These are phyloP conservation scores for Molossus alvarezi DNA, from an alignment of 2,797 vertebrate genomes.

Conservation along the genomic window DNA sequence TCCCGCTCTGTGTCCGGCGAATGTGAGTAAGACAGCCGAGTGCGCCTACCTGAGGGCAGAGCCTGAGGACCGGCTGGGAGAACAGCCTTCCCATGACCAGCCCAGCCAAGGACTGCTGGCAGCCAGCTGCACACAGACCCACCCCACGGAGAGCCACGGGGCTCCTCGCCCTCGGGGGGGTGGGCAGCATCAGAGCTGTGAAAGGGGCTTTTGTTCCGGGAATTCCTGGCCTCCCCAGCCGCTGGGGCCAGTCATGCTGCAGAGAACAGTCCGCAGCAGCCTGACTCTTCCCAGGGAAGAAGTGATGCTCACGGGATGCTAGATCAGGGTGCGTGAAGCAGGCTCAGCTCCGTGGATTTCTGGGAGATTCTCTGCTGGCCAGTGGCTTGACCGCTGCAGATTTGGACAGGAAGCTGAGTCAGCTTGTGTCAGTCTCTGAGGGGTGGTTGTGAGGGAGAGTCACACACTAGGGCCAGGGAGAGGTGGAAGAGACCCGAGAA, in stretches of 20 bases:
- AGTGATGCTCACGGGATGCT: too few species aligned
- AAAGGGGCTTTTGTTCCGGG: neutral
- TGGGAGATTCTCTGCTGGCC: neutral
- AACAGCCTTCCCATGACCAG: neutral
- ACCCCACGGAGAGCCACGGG: fast-evolving
- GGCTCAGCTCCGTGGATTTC: neutral
- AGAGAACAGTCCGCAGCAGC: neutral
- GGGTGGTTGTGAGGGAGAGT: neutral
- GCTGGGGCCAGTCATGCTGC: neutral
- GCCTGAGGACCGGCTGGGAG: neutral
- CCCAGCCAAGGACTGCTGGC: neutral
- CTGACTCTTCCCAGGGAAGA: neutral
- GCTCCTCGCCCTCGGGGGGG: neutral
- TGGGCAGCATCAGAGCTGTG: neutral
- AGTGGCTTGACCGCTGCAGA: neutral
- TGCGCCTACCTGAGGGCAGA: neutral
- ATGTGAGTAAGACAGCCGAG: neutral
- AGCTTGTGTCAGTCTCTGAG: neutral
- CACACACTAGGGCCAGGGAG: neutral
- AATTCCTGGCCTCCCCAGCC: neutral
- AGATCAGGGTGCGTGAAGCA: neutral
- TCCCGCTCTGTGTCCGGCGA: neutral
- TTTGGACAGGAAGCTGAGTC: neutral
- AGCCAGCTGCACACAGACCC: neutral
- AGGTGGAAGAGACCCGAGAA: neutral